Conservation (phyloP, 2,888 invertebrate genomes). For the Parelbella ahira region DNA sequence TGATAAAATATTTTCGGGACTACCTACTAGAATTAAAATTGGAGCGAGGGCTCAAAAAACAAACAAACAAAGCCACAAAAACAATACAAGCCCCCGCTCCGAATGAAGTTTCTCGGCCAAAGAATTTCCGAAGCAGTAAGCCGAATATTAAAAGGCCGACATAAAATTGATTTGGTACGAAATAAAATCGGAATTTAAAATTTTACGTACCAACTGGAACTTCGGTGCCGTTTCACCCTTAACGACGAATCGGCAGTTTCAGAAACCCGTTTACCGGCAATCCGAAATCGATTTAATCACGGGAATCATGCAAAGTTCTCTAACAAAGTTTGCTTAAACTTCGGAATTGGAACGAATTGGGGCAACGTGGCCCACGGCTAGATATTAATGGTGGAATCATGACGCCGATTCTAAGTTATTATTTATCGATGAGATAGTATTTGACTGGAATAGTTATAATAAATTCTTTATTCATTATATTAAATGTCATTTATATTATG, state of each 20-base stretch:
- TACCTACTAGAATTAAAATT: background rate
- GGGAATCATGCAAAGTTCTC: slow-evolving; percentile 72
- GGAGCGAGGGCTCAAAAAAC: background rate
- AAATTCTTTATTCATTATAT: too few species aligned
- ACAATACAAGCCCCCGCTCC: slow-evolving; percentile 9
- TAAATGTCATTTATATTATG: too few species aligned
- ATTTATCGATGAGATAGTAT: slow-evolving; percentile 36
- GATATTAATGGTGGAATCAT: slow-evolving; percentile 71
- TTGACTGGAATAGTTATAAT: background rate
- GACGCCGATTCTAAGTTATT: slow-evolving; percentile 52
- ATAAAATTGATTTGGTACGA: slow-evolving; percentile 38
- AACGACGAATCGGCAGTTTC: slow-evolving; percentile 71
- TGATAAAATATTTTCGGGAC: too few species aligned
- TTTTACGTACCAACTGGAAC: slow-evolving; percentile 55
- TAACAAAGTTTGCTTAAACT: slow-evolving; percentile 71
- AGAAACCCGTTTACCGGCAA: slow-evolving; percentile 67
- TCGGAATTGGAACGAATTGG: slow-evolving; percentile 74
- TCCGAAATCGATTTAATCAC: slow-evolving; percentile 78
- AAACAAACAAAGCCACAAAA: slow-evolving; percentile 9
- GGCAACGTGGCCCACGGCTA: slow-evolving; percentile 68
- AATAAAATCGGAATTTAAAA: slow-evolving; percentile 45
- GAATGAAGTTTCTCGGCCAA: slow-evolving; percentile 11
- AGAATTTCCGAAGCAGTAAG: slow-evolving; percentile 17
- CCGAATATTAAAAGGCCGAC: slow-evolving; percentile 21
- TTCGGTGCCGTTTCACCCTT: slow-evolving; percentile 53